Conservation (phyloP, 2,797 vertebrate genomes). For the Aplochiton taeniatus region DNA sequence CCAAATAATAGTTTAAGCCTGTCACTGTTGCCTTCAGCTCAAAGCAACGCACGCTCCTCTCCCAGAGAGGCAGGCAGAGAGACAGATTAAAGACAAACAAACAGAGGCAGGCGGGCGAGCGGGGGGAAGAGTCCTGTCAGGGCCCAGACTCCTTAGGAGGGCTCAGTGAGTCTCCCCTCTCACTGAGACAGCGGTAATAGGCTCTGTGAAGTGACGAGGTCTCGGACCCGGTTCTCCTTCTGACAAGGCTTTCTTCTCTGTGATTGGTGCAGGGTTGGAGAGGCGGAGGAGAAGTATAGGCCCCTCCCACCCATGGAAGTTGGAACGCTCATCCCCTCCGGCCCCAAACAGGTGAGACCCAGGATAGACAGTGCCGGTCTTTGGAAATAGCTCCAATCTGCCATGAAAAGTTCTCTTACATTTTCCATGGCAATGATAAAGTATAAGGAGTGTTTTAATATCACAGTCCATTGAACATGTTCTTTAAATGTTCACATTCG, state of each 20-base stretch:
- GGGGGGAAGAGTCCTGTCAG: background rate
- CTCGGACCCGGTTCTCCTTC: background rate
- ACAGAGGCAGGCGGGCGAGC: too few relatives aligned
- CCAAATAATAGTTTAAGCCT: too few relatives aligned
- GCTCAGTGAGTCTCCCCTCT: slow-evolving; percentile 37
- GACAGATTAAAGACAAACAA: too few relatives aligned
- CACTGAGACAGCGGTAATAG: slow-evolving; percentile 59
- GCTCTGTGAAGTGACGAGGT: slow-evolving; percentile 47
- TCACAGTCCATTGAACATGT: too few relatives aligned
- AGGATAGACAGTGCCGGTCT: background rate
- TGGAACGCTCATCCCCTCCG: slow-evolving; percentile 60
- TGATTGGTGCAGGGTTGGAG: slow-evolving; percentile 64
- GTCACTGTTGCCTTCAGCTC: too few relatives aligned
- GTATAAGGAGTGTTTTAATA: too few relatives aligned
- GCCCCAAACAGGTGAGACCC: slow-evolving; percentile 76
- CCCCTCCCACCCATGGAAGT: slow-evolving; percentile 69
- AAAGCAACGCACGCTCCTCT: too few relatives aligned
- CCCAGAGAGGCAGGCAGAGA: too few relatives aligned
- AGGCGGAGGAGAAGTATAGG: slow-evolving; percentile 78
- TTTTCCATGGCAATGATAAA: too few relatives aligned
- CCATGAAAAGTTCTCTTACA: too few relatives aligned
- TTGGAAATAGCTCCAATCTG: too few relatives aligned
- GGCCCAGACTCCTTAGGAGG: slow-evolving; percentile 6
- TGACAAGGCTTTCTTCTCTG: background rate
- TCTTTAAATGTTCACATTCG: too few relatives aligned